Percentiles rank a stretch among this genome's conserved stretches.
Conservation (phyloP, 2,888 invertebrate species). For the Agrypnus murinus region DNA sequence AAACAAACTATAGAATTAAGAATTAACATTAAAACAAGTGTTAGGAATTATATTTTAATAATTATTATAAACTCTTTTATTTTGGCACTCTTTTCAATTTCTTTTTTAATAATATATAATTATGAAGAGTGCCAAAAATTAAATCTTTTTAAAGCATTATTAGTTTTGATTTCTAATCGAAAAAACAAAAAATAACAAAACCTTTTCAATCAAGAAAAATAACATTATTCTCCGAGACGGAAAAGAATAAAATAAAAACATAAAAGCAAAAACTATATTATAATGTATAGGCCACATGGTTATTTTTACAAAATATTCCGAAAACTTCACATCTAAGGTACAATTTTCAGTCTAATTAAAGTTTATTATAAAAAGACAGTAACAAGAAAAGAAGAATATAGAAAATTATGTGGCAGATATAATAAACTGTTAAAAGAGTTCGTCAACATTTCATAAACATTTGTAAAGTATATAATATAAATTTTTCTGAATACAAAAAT, state of each 20-base stretch:
- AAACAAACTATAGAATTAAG: slow-evolving; percentile 44
- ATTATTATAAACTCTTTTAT: slow-evolving; percentile 4
- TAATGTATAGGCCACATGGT: too few relatives aligned
- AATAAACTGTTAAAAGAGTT: slow-evolving; percentile 45
- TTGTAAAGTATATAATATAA: slow-evolving; percentile 39
- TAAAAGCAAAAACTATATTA: slow-evolving; percentile 37
- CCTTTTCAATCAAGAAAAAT: slow-evolving; percentile 40
- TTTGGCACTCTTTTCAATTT: too few relatives aligned
- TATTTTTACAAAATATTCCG: too few relatives aligned
- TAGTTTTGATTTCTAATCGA: slow-evolving; percentile 51
- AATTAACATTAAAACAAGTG: slow-evolving; percentile 50
- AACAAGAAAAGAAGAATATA: slow-evolving; percentile 3
- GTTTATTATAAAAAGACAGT: slow-evolving; percentile 1
- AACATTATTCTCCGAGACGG: slow-evolving; percentile 44
- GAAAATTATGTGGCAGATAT: slow-evolving; percentile 21
- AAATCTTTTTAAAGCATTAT: slow-evolving; percentile 55
- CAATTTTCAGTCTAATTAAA: slow-evolving; percentile 36
- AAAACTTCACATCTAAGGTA: too few relatives aligned
- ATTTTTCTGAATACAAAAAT: slow-evolving; percentile 51
- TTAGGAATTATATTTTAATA: slow-evolving; percentile 47
- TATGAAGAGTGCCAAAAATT: too few relatives aligned
- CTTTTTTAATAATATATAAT: too few relatives aligned
- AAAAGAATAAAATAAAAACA: slow-evolving; percentile 27
- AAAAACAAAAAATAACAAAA: slow-evolving; percentile 46
- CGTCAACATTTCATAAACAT: slow-evolving; percentile 45